Evolutionary conservation across 2,888 invertebrate genomes (phyloP), one percentile per base, ranked within the genome.

Genomic region (Diarsia brunnea): DNA sequence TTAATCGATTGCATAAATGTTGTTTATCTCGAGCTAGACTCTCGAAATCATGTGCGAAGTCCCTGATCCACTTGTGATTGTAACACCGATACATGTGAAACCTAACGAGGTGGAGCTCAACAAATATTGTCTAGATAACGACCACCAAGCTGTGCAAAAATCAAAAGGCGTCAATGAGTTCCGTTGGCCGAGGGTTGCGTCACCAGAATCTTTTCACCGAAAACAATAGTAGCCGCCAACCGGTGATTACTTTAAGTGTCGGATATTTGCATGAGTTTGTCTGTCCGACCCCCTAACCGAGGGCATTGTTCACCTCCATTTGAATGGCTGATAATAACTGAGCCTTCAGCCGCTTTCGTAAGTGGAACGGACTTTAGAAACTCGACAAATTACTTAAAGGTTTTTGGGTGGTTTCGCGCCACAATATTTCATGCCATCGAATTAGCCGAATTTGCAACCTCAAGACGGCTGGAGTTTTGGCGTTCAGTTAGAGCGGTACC

Each of bases 321-420:
- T 95, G 93, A 95, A 95, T 95, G 91, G 94, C 91, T 92, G 92
- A 94, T 94, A 94, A 94, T 91, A 90, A 91, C 86, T 88, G 87
- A 92, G 91, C 92, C 92, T 92, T 93, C 92, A 90, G 92, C 89
- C 84, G 86, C 90, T 95, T 94, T 95, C 93, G 94, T 91, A 95
- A 95, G 92, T 95, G 89, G 93, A 92, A 94, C 95, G 90, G 89
- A 91, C 90, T 93, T 93, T 93, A 91, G 93, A 94, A 93, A 94
- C 91, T 91, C 80, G 43, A 83, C 84, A 82, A 88, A 89, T 89
- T 91, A 84, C 68, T 79, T 91, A 89, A 90, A 90, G 87, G 92
- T 90, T 91, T 92, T 91, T 86, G 89, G 80, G 87, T 87, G 89
- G 84, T 90, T 88, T 86, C 51, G 66, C 69, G 65, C 64, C 53